These are phyloP conservation scores for Syngnathus floridae DNA, from an alignment of 2,113 vertebrate species.

Conservation along the genomic window DNA sequence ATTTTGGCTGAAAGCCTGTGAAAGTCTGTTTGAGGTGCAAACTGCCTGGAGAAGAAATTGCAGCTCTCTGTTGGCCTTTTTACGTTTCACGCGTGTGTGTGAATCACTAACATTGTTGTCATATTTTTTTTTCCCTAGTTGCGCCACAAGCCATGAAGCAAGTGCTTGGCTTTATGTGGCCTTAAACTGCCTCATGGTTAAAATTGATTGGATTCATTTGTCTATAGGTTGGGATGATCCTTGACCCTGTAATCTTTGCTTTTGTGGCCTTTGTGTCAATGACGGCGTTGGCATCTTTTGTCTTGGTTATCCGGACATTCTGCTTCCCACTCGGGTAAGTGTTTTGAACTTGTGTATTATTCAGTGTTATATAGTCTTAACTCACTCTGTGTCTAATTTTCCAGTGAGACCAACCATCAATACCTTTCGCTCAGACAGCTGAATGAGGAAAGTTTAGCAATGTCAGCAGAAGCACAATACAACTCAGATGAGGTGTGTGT, in stretches of 20 bases:
- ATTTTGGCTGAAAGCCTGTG: neutral
- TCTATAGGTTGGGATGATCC: conserved; percentile 54
- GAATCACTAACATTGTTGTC: conserved; percentile 36
- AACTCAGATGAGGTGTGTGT: conserved; percentile 68
- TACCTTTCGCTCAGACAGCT: conserved; percentile 59
- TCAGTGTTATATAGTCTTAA: neutral
- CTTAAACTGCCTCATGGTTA: conserved; percentile 58
- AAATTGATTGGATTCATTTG: conserved; percentile 60
- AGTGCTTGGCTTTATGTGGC: conserved; percentile 56
- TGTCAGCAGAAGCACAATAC: conserved; percentile 33
- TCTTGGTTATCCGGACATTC: conserved; percentile 67
- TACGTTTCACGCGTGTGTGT: conserved; percentile 7
- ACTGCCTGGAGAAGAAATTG: neutral
- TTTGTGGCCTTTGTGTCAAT: conserved; percentile 57
- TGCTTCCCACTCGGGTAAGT: conserved; percentile 67
- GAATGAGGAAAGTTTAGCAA: conserved; percentile 15
- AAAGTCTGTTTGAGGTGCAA: conserved; percentile 1
- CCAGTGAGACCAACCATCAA: conserved; percentile 62
- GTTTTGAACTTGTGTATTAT: conserved; percentile 15
- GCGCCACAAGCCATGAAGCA: conserved; percentile 52
- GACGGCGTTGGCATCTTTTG: conserved; percentile 49
- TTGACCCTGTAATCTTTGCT: conserved; percentile 65
- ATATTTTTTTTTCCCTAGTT: conserved; percentile 52
- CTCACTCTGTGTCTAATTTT: conserved; percentile 29
- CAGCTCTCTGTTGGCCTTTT: conserved; percentile 1